Evolutionary conservation across 1,140 invertebrate species (phyloP).

Genomic region (Anadara kagoshimensis): DNA sequence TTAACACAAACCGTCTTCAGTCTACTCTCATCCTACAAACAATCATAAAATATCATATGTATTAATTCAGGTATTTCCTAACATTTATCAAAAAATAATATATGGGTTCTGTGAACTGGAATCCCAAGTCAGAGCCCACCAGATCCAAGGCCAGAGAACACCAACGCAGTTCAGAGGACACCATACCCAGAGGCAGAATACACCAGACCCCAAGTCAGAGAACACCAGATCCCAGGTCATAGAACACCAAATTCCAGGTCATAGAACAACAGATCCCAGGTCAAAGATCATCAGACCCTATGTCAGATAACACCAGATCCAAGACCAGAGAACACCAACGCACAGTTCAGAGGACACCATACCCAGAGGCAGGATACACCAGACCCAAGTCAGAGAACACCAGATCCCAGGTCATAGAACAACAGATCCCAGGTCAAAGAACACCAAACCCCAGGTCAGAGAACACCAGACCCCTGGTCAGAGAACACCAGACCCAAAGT

Average conservation of each 20-base stretch:
- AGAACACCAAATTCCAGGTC: background rate
- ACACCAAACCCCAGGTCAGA: too few species aligned
- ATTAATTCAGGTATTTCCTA: background rate
- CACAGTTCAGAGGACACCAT: too few species aligned
- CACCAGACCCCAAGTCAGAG: too few species aligned
- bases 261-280: background rate
- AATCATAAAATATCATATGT: conserved; percentile 41
- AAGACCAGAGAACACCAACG: too few species aligned
- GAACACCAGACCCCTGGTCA: too few species aligned
- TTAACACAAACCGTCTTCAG: conserved; percentile 84
- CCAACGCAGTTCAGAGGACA: background rate
- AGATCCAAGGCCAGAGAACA: background rate
- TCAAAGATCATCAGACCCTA: background rate
- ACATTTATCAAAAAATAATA: background rate
- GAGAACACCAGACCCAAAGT: too few species aligned
- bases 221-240: background rate
- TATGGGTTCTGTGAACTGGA: background rate
- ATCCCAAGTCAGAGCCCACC: background rate
- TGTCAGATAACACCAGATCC: too few species aligned
- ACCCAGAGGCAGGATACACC: too few species aligned
- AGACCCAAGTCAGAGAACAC: too few species aligned
- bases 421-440: background rate
- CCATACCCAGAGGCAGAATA: too few species aligned
- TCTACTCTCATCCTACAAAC: conserved; percentile 85
- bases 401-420: background rate